Conservation (phyloP, 2,797 vertebrate species). For the Tangara arthus region DNA sequence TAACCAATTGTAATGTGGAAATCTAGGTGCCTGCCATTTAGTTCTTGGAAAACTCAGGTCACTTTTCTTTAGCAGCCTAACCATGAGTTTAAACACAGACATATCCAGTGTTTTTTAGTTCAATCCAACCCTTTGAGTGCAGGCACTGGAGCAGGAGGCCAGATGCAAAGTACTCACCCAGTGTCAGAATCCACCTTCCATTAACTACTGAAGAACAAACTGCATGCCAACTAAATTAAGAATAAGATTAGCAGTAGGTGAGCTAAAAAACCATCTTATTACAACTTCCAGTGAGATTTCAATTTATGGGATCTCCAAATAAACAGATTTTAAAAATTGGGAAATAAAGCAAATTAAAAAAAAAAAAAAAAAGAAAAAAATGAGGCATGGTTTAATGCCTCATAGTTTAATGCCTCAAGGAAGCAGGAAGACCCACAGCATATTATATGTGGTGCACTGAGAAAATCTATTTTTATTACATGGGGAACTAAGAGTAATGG, state of each 20-base stretch:
- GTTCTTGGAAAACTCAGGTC: not conserved
- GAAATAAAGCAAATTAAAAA: rapidly evolving
- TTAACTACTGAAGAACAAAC: not conserved
- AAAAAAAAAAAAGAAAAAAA: not conserved
- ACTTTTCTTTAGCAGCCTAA: not conserved
- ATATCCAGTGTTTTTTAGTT: not conserved
- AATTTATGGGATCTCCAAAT: not conserved
- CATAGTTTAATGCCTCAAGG: not conserved
- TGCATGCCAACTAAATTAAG: not conserved
- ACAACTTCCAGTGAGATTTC: not conserved
- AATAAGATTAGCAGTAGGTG: not conserved
- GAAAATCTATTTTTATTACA: not conserved
- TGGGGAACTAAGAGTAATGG: not conserved
- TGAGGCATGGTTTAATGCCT: not conserved
- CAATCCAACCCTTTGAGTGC: not conserved
- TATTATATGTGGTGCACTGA: not conserved
- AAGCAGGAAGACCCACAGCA: not conserved
- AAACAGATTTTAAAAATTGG: not conserved
- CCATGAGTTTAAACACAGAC: not conserved
- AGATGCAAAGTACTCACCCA: not conserved
- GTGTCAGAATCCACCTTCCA: not conserved
- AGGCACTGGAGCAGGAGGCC: not conserved
- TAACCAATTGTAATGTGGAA: not conserved
- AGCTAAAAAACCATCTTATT: not conserved
- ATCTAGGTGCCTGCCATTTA: not conserved